Base-by-base conservation (phyloP, 2,888 invertebrate genomes). In the Zhengitettix transpicula region DNA sequence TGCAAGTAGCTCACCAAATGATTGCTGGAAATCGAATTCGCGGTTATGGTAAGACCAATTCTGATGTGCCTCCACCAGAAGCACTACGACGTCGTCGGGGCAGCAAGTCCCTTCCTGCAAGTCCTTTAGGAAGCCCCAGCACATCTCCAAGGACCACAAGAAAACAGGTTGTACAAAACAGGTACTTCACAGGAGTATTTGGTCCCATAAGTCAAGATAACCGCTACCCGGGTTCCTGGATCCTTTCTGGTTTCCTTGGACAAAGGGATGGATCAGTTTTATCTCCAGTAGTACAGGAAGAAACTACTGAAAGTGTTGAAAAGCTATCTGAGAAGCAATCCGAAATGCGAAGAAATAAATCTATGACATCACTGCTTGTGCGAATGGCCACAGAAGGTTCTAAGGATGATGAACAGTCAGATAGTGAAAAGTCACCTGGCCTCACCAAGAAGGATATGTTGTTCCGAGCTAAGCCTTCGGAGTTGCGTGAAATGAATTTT, bases 401-500 rank as follows among this genome's bases (percentile, higher is more conserved):
- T 2, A 56, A 56, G 16, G 47, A 55, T 47, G 56, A 58, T 28
- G 17, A 14, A 15, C 55, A 42, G 40, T 44, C 16, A 28, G 55
- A 54, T n/a, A 54, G 17, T 10, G 40, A 15, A 40, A 17, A 9
- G 11, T 55, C 55, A 14, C 28, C 55, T 15, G 15, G 47, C 47
- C 12, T 47, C n/a, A n/a, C n/a, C 14, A 47, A 47, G 47, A 58
- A 58, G 44, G 40, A 16, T 28, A 57, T 59, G 52, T 52, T 57
- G 28, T 75, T 78, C 66, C 76, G 77, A 66, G 78, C 82, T 0
- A 81, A 80, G 69, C 83, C 84, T 1, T 83, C 87, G 0, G 87
- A 88, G 69, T 74, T 88, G 14, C 73, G 88, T 55, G 89, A 89
- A 73, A 84, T 89, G 83, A 89, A 89, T 72, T 89, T 88, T 74